Evolutionary conservation across 2,113 vertebrate genomes (phyloP).

Genomic region (Gnathonemus longibarbis): DNA sequence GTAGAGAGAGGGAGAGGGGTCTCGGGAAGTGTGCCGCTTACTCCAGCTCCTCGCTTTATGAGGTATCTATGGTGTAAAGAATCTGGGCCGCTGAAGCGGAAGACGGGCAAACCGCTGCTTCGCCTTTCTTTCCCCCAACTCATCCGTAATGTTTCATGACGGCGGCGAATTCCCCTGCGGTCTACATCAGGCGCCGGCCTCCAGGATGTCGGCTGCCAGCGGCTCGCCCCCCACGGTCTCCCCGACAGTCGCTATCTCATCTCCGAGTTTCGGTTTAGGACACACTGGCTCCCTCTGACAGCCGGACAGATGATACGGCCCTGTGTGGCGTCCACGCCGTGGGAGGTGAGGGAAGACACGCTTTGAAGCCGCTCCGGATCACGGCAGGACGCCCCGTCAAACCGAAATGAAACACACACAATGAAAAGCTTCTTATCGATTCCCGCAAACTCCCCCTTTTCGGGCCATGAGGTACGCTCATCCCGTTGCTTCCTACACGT

Average conservation of each 20-base stretch:
- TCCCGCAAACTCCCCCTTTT: not conserved
- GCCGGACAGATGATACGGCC: not conserved
- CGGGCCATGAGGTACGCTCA: not conserved
- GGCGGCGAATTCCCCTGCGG: not conserved
- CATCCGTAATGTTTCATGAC: not conserved
- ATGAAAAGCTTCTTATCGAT: constrained; percentile 2
- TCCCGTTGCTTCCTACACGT: not conserved
- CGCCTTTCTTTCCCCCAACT: not conserved
- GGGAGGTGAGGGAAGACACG: not conserved
- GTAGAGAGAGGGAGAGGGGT: not conserved
- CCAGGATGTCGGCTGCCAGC: not conserved
- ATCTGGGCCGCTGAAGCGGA: not conserved
- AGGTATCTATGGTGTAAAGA: not conserved
- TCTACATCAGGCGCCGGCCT: not conserved
- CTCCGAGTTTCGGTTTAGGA: not conserved
- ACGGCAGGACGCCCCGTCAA: not conserved
- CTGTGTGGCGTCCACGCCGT: not conserved
- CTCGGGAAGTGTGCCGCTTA: not conserved
- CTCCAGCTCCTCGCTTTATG: not conserved
- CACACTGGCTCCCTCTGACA: not conserved
- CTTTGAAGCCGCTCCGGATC: not conserved
- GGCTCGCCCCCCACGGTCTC: not conserved
- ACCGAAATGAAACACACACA: not conserved
- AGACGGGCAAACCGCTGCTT: not conserved
- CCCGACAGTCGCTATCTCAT: not conserved